Conservation (phyloP, 2,888 invertebrate species). For the Physocephala rufipes region DNA sequence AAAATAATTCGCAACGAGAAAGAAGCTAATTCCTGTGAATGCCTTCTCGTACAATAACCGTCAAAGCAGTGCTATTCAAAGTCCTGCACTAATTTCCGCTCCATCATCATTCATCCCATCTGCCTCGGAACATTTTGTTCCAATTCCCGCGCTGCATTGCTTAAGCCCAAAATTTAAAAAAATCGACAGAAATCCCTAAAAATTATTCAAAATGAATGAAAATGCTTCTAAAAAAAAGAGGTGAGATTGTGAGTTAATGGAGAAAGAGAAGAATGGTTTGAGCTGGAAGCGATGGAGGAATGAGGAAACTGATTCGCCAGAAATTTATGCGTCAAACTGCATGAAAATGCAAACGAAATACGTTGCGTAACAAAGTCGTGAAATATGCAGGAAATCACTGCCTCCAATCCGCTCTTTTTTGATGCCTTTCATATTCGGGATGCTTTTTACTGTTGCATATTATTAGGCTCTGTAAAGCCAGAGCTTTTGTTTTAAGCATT, state of each 20-base stretch:
- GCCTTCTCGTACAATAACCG: slow-evolving; percentile 13
- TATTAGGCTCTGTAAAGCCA: slow-evolving; percentile 20
- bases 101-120: not conserved
- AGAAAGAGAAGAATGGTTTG: not conserved
- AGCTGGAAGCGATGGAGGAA: not conserved
- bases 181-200: not conserved
- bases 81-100: not conserved
- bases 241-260: not conserved
- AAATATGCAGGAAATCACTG: slow-evolving; percentile 34
- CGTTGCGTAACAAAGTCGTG: slow-evolving; percentile 30
- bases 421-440: slow-evolving; percentile 13
- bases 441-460: slow-evolving; percentile 14
- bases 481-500: slow-evolving; percentile 24
- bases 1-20: slow-evolving; percentile 22
- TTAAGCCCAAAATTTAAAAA: not conserved
- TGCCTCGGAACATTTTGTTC: too few species aligned
- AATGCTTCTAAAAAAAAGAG: not conserved
- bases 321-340: slow-evolving; percentile 30
- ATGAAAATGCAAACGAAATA: slow-evolving; percentile 26
- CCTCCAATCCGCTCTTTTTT: not conserved
- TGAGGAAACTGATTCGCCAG: too few species aligned
- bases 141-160: too few species aligned
- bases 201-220: not conserved
- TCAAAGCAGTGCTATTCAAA: not conserved
- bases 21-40: slow-evolving; percentile 25